These are phyloP conservation scores for Anoura caudifer DNA, from an alignment of 2,113 vertebrate species.

Conservation along the genomic window DNA sequence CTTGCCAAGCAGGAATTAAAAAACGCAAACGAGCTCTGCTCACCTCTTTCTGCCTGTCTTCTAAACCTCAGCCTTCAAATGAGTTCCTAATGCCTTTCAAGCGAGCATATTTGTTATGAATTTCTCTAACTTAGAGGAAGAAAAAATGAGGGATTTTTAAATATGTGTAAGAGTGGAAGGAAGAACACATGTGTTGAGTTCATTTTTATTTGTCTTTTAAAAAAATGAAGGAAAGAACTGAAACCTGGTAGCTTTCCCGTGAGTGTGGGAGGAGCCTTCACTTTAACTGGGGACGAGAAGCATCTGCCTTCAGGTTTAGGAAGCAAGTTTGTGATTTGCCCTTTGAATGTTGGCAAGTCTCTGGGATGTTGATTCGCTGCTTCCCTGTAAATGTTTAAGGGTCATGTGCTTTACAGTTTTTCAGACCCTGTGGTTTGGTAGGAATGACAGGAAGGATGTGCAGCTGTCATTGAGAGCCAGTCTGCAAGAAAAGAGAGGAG, in stretches of 20 bases:
- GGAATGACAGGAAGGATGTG: not conserved
- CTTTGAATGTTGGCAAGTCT: not conserved
- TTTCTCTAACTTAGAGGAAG: not conserved
- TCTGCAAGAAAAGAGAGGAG: not conserved
- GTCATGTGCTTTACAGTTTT: not conserved
- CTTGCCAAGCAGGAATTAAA: not conserved
- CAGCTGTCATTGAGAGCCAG: not conserved
- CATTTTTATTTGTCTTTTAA: not conserved
- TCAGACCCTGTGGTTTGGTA: not conserved
- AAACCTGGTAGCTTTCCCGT: not conserved
- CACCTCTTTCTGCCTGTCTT: not conserved
- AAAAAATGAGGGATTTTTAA: conserved; percentile 39
- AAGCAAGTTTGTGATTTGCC: conserved; percentile 29
- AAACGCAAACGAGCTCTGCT: not conserved
- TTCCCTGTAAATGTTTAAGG: not conserved
- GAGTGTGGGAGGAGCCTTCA: not conserved
- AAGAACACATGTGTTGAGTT: not conserved
- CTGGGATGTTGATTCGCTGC: not conserved
- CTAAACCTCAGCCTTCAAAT: not conserved
- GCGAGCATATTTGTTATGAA: not conserved
- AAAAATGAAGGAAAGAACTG: not conserved
- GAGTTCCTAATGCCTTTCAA: not conserved
- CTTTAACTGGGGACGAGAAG: not conserved
- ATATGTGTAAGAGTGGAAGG: not conserved
- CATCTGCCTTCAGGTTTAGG: not conserved